A percentile compares a stretch with the other conserved stretches of the same genome.
phyloP scores from a whole-genome alignment of 2,888 invertebrate species.

The Eucera pruinosa region DNA sequence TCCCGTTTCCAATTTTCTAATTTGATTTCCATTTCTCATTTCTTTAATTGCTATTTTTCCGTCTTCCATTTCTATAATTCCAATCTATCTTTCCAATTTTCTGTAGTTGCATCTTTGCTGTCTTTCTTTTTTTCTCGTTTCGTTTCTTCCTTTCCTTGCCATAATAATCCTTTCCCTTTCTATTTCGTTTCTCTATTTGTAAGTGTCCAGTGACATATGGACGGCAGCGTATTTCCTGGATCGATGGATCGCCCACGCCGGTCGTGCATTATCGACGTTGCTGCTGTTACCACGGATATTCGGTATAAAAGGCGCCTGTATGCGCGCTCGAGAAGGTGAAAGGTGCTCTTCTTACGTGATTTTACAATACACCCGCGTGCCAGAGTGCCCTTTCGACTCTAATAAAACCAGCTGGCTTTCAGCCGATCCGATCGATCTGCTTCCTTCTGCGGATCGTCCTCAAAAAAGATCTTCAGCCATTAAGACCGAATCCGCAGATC shows the following conservation, averaged over 20 bases:
- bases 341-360: constrained; percentile 82
- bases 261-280: constrained; percentile 38
- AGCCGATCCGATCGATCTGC: neutral
- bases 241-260: constrained; percentile 47
- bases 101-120: too few species aligned
- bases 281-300: constrained; percentile 42
- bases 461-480: neutral
- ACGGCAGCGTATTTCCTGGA: constrained; percentile 23
- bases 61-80: too few species aligned
- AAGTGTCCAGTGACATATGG: too few species aligned
- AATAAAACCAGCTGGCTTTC: constrained; percentile 42
- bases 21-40: too few species aligned
- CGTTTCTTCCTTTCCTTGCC: too few species aligned
- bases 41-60: too few species aligned
- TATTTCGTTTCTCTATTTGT: too few species aligned
- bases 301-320: constrained; percentile 47
- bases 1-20: too few species aligned
- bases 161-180: too few species aligned
- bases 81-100: too few species aligned
- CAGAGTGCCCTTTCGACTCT: constrained; percentile 74
- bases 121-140: too few species aligned
- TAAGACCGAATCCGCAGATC: too few species aligned
- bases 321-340: constrained; percentile 76
- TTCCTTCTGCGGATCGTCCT: constrained; percentile 8
- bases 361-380: constrained; percentile 74